These are phyloP conservation scores for Limnothrissa miodon DNA, from an alignment of 2,113 vertebrate species.

Conservation along the genomic window DNA sequence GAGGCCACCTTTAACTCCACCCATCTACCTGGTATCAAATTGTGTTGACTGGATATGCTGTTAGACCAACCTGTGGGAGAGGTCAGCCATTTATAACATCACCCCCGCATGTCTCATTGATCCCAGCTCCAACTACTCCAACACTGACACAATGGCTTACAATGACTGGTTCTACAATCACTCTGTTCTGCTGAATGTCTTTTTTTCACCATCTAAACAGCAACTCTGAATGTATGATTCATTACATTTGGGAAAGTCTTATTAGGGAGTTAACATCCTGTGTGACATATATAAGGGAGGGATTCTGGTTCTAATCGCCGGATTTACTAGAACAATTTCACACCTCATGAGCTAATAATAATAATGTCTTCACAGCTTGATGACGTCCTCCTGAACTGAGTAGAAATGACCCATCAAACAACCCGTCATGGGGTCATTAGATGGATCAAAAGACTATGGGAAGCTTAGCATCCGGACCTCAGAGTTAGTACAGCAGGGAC, in stretches of 20 bases:
- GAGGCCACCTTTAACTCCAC: slow-evolving; percentile 74
- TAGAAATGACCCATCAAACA: not conserved
- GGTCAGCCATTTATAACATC: slow-evolving; percentile 44
- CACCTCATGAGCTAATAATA: not conserved
- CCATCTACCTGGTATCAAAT: slow-evolving; percentile 81
- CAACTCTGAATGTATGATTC: not conserved
- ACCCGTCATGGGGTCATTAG: not conserved
- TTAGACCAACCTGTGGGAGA: slow-evolving; percentile 78
- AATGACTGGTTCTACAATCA: not conserved
- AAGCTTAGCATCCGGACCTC: not conserved
- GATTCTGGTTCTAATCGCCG: not conserved
- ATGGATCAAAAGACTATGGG: not conserved
- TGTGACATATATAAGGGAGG: not conserved
- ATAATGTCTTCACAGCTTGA: not conserved
- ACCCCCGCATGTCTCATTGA: not conserved
- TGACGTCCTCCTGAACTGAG: not conserved
- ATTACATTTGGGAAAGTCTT: not conserved
- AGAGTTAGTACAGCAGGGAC: not conserved
- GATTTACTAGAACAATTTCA: not conserved
- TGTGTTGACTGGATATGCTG: slow-evolving; percentile 75
- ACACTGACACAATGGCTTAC: not conserved
- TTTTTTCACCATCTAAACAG: not conserved
- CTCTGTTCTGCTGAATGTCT: not conserved
- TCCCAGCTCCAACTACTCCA: not conserved
- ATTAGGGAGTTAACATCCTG: not conserved